Percentiles rank a stretch among this genome's conserved stretches.
Conservation (phyloP, 2,888 invertebrate genomes). For the Calameuta idolon region DNA sequence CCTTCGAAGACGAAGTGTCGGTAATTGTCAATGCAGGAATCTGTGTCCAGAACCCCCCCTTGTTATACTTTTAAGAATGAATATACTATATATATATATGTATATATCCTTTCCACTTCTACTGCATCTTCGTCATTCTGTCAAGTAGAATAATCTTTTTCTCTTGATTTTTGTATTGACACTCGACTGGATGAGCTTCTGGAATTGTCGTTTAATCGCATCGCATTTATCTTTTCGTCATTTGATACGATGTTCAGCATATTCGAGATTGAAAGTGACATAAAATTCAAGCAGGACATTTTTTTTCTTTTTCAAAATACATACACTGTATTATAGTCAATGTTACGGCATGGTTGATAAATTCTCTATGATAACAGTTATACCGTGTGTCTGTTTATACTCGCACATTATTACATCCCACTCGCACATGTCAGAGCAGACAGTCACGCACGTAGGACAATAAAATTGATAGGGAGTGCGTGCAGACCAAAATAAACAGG, state of each 20-base stretch:
- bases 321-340: not conserved
- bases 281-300: not conserved
- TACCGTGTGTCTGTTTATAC: not conserved
- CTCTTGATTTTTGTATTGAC: not conserved
- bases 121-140: no score
- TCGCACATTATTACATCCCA: not conserved
- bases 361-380: not conserved
- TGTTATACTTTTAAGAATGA: no score
- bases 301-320: not conserved
- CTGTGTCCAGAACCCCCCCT: no score
- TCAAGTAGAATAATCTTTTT: not conserved
- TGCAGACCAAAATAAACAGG: not conserved
- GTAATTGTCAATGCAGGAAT: no score
- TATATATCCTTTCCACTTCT: no score
- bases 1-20: no score
- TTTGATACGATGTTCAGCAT: not conserved
- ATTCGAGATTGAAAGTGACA: not conserved
- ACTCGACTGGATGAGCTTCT: not conserved
- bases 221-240: not conserved
- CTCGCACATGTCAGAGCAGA: not conserved
- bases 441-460: not conserved
- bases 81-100: no score
- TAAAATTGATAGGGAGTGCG: not conserved
- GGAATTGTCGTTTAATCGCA: not conserved
- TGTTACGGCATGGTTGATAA: not conserved